Evolutionary conservation across 2,888 invertebrate species (phyloP).

Genomic region (Nemoura dubitans): DNA sequence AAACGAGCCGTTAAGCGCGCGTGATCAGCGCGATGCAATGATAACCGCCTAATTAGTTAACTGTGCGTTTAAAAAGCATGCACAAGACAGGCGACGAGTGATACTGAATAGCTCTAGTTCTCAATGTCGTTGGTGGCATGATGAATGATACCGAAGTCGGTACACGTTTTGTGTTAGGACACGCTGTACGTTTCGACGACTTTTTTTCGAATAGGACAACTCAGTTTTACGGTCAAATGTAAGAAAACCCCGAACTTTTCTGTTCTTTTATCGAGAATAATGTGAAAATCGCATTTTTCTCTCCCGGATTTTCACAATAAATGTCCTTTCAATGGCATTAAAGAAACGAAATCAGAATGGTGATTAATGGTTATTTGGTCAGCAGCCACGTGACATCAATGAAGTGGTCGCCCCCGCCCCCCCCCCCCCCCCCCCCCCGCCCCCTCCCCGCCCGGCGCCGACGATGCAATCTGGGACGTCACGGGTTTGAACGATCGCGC

Average conservation of each 20-base stretch:
- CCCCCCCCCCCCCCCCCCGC: background rate
- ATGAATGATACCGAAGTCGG: background rate
- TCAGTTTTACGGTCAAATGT: background rate
- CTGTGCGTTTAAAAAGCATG: no score
- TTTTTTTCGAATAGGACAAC: background rate
- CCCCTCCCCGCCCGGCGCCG: background rate
- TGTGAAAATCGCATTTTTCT: constrained; percentile 12
- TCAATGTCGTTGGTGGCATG: no score
- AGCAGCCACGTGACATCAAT: background rate
- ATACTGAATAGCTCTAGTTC: no score
- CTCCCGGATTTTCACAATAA: background rate
- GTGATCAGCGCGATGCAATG: background rate
- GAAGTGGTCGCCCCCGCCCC: background rate
- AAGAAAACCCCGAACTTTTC: background rate
- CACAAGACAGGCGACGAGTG: background rate
- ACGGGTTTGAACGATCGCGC: background rate
- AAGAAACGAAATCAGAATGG: background rate
- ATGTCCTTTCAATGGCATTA: constrained; percentile 7
- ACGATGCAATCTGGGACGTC: background rate
- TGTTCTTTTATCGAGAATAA: background rate
- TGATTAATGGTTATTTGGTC: constrained; percentile 2
- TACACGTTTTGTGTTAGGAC: background rate
- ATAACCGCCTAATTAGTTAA: no score
- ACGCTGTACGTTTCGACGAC: background rate
- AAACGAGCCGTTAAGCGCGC: background rate